These are phyloP conservation scores for Lasioglossum villosulum DNA, from an alignment of 2,888 invertebrate genomes.

Conservation along the genomic window DNA sequence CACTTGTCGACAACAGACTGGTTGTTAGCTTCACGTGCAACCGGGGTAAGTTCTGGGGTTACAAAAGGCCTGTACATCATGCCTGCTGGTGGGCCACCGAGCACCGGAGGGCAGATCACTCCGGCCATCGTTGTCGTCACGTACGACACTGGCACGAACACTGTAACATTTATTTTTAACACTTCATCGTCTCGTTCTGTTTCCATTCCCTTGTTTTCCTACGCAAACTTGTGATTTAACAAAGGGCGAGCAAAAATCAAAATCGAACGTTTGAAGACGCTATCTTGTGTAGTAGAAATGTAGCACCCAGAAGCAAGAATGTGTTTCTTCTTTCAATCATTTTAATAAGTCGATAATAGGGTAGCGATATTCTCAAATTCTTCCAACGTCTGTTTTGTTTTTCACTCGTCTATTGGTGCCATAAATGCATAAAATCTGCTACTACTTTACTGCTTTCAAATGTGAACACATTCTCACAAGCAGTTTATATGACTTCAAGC, in stretches of 20 bases:
- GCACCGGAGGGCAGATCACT: constrained; percentile 87
- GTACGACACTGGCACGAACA: constrained; percentile 86
- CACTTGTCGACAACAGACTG: constrained; percentile 54
- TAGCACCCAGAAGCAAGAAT: background rate
- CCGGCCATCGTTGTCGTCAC: constrained; percentile 85
- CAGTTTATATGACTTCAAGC: background rate
- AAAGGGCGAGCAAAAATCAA: background rate
- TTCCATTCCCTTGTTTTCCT: background rate
- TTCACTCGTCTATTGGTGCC: background rate
- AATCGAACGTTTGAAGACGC: background rate
- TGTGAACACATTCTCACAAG: background rate
- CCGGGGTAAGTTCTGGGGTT: constrained; percentile 77
- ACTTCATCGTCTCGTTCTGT: background rate
- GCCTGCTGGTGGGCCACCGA: constrained; percentile 69
- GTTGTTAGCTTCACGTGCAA: constrained; percentile 42
- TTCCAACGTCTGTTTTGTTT: background rate
- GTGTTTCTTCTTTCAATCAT: background rate
- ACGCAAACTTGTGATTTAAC: background rate
- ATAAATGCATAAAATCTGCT: background rate
- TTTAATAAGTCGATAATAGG: background rate
- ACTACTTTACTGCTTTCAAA: background rate
- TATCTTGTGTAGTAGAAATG: background rate
- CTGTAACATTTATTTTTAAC: constrained; percentile 32
- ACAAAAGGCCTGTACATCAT: constrained; percentile 88
- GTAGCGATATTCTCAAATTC: background rate